These are phyloP conservation scores for Tupiocoris notatus DNA, from an alignment of 2,888 invertebrate species.

Conservation along the genomic window DNA sequence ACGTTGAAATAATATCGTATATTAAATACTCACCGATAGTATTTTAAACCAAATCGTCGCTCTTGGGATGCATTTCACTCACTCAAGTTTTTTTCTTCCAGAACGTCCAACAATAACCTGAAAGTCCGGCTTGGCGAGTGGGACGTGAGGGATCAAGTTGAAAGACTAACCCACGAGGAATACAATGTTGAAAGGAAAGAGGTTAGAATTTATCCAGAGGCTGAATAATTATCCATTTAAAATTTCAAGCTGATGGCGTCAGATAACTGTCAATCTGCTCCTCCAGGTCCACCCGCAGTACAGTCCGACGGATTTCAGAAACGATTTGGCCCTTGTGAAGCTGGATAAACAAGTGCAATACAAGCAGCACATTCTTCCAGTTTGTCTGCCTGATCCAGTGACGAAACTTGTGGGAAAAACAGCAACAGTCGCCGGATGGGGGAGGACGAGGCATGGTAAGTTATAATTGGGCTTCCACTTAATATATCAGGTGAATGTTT, in stretches of 20 bases:
- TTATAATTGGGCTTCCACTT: too few relatives aligned
- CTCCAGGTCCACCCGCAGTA: constrained; percentile 75
- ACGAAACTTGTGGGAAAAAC: constrained; percentile 78
- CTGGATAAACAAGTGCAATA: constrained; percentile 78
- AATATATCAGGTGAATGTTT: too few relatives aligned
- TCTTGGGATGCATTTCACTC: too few relatives aligned
- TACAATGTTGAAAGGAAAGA: constrained; percentile 85
- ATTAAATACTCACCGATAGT: background rate
- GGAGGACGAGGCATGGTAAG: constrained; percentile 83
- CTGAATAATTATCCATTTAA: background rate
- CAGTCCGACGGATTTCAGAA: constrained; percentile 86
- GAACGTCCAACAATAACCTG: constrained; percentile 83
- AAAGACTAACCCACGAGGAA: constrained; percentile 82
- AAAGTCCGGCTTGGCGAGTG: constrained; percentile 88
- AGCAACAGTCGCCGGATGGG: constrained; percentile 93
- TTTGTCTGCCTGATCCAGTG: constrained; percentile 78
- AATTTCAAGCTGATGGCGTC: background rate
- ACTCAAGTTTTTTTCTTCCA: constrained; percentile 54
- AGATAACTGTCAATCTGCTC: too few relatives aligned
- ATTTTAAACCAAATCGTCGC: too few relatives aligned
- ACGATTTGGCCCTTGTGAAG: constrained; percentile 82
- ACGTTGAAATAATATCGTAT: background rate
- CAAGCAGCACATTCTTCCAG: constrained; percentile 89
- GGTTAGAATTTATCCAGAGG: constrained; percentile 54
- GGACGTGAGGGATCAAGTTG: constrained; percentile 84